These are phyloP conservation scores for Ganaspis sp. DNA, from an alignment of 1,140 invertebrate species.

Conservation along the genomic window DNA sequence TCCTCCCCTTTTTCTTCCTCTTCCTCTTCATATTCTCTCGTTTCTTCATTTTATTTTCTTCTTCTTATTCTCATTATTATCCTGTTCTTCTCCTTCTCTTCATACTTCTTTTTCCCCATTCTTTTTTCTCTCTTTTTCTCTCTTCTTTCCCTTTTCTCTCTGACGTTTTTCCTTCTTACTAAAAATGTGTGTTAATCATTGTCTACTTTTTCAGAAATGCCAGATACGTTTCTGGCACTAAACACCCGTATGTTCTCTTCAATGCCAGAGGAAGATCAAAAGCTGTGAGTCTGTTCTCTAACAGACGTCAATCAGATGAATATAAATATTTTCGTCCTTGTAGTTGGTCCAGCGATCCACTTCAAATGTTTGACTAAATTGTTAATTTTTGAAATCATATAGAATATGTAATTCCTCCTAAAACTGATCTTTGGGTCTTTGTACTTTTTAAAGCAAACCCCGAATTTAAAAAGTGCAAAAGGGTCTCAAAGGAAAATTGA, in stretches of 20 bases:
- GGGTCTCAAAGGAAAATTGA: too few relatives aligned
- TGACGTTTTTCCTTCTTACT: too few relatives aligned
- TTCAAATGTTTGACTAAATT: conserved; percentile 34
- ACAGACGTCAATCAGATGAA: background rate
- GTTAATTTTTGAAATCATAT: background rate
- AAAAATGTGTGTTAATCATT: conserved; percentile 33
- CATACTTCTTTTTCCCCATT: too few relatives aligned
- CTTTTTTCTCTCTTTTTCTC: too few relatives aligned
- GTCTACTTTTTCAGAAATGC: conserved; percentile 50
- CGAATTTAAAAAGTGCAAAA: conserved; percentile 3
- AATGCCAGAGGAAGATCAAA: conserved; percentile 48
- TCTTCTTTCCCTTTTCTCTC: too few relatives aligned
- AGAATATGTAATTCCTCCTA: background rate
- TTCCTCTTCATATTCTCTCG: too few relatives aligned
- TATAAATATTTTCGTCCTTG: background rate
- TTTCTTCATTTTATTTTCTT: too few relatives aligned
- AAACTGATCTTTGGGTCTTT: background rate
- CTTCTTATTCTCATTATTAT: too few relatives aligned
- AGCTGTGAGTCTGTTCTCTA: conserved; percentile 47
- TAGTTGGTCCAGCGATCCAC: conserved; percentile 33
- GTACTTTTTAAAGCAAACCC: conserved; percentile 20
- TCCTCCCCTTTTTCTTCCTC: too few relatives aligned
- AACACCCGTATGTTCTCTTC: conserved; percentile 54
- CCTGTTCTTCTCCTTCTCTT: too few relatives aligned
- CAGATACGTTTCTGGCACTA: conserved; percentile 55